Evolutionary conservation across 2,888 invertebrate genomes (phyloP).

Genomic region (Andrena praecox): DNA sequence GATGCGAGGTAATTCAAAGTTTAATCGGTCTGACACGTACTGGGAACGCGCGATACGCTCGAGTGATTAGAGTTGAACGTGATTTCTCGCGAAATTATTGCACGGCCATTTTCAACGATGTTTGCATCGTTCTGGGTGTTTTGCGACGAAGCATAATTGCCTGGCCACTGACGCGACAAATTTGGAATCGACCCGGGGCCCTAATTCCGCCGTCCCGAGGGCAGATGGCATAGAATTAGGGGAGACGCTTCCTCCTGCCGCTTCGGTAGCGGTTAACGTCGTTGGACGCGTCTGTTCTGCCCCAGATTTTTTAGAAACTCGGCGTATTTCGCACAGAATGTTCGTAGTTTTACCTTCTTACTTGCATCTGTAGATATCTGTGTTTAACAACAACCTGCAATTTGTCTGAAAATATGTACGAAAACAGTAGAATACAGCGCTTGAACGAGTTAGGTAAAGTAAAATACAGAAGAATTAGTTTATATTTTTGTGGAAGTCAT

Average conservation of each 20-base stretch:
- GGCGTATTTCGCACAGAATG: no score
- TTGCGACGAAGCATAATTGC: constrained; percentile 70
- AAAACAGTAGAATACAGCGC: no score
- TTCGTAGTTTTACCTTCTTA: no score
- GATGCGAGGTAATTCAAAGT: not conserved
- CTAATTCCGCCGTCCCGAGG: constrained; percentile 72
- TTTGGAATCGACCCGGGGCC: constrained; percentile 70
- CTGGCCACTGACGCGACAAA: constrained; percentile 74
- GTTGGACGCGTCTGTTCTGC: no score
- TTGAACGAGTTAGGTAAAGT: no score
- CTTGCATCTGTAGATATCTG: no score
- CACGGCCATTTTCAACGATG: constrained; percentile 21
- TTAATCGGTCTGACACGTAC: not conserved
- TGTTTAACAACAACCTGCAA: no score
- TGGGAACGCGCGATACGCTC: no score
- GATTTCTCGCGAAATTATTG: not conserved
- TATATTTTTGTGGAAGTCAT: no score
- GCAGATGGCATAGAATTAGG: constrained; percentile 67
- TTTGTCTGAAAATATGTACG: no score
- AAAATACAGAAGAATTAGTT: no score
- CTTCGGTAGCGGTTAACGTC: not conserved
- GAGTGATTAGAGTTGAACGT: not conserved
- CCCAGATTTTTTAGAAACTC: not conserved
- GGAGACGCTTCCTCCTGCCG: not conserved
- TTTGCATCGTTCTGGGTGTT: constrained; percentile 45